These are phyloP conservation scores for Gryllus bimaculatus DNA, from an alignment of 1,140 invertebrate genomes.

Conservation along the genomic window DNA sequence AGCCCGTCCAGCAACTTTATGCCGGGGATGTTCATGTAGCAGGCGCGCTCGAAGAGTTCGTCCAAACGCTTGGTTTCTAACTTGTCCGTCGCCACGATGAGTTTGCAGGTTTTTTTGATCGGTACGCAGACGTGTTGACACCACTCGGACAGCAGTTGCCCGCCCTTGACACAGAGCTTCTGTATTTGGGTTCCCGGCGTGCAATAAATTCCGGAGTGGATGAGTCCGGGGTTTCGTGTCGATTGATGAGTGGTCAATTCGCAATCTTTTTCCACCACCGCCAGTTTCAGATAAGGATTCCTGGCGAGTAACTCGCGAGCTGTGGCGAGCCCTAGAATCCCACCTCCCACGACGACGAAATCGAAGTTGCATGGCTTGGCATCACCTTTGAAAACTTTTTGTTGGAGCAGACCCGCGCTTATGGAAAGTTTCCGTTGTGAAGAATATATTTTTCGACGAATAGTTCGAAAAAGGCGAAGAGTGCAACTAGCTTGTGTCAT, in stretches of 20 bases:
- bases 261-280: conserved; percentile 88
- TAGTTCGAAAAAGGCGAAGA: too few relatives aligned
- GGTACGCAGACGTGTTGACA: conserved; percentile 32
- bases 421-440: too few relatives aligned
- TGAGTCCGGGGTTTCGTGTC: conserved; percentile 87
- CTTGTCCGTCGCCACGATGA: too few relatives aligned
- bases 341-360: conserved; percentile 88
- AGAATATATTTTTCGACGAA: too few relatives aligned
- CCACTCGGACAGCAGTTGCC: conserved; percentile 80
- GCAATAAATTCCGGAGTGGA: conserved; percentile 94
- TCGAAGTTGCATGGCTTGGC: conserved; percentile 49
- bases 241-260: conserved; percentile 84
- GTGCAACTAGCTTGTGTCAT: too few relatives aligned
- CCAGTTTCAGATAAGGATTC: conserved; percentile 71
- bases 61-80: too few relatives aligned
- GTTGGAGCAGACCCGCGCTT: too few relatives aligned
- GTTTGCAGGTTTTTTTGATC: too few relatives aligned
- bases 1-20: not conserved
- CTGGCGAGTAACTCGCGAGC: conserved; percentile 74
- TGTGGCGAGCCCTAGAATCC: conserved; percentile 90
- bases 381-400: not conserved
- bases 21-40: not conserved
- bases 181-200: conserved; percentile 86
- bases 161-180: conserved; percentile 76
- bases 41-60: too few relatives aligned